Percentiles rank a stretch among this genome's conserved stretches.
These are phyloP conservation scores for Tapirus indicus DNA, from an alignment of 2,797 vertebrate species.

Conservation along the genomic window DNA sequence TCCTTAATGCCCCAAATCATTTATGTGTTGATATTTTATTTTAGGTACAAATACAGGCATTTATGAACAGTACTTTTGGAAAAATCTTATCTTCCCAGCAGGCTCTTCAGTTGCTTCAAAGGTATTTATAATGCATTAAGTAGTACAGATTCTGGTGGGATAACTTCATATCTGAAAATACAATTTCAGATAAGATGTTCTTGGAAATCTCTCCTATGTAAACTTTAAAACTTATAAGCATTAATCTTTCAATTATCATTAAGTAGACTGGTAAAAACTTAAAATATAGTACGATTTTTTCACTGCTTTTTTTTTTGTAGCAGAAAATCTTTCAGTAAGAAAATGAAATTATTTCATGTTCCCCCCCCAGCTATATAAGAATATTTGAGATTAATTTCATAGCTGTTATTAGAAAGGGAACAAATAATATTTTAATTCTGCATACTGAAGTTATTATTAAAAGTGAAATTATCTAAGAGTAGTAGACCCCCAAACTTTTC, in stretches of 20 bases:
- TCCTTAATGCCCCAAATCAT: background rate
- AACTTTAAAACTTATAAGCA: background rate
- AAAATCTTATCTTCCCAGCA: constrained; percentile 90
- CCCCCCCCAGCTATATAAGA: background rate
- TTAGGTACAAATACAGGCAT: constrained; percentile 89
- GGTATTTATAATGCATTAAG: constrained; percentile 83
- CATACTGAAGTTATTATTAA: background rate
- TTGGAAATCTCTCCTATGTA: background rate
- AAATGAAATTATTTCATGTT: constrained; percentile 30
- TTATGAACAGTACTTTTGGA: constrained; percentile 90
- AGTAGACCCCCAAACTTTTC: background rate
- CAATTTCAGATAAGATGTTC: constrained; percentile 27
- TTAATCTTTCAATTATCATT: constrained; percentile 37
- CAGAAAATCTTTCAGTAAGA: constrained; percentile 3
- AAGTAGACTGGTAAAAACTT: constrained; percentile 29
- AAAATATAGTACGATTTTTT: constrained; percentile 6
- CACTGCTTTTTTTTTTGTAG: background rate
- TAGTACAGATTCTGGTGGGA: background rate
- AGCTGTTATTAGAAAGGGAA: constrained; percentile 33
- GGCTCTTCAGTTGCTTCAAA: constrained; percentile 89
- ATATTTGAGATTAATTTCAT: constrained; percentile 29
- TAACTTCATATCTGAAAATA: constrained; percentile 45
- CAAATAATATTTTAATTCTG: constrained; percentile 51
- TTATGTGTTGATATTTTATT: constrained; percentile 62
- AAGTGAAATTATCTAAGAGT: background rate